Evolutionary conservation across 2,113 vertebrate genomes (phyloP).

Genomic region (Podarcis cretensis): DNA sequence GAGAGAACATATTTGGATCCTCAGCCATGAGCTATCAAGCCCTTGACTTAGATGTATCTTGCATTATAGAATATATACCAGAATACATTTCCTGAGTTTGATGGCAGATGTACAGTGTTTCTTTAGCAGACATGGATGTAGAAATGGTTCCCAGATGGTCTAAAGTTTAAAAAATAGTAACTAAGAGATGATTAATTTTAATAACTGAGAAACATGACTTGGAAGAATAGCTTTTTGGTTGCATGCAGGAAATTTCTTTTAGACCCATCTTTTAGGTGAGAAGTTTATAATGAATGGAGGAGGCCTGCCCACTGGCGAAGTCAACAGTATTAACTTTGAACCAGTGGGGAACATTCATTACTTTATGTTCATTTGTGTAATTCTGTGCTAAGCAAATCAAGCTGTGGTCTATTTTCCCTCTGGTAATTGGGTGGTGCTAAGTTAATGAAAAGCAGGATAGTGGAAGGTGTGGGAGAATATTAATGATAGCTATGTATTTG

Average conservation of each 20-base stretch:
- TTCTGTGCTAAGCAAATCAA: slow-evolving; percentile 49
- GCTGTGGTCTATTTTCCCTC: slow-evolving; percentile 40
- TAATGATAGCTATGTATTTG: slow-evolving; percentile 35
- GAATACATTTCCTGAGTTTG: background rate
- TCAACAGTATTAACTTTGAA: slow-evolving; percentile 38
- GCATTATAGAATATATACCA: no score
- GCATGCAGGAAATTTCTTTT: slow-evolving; percentile 22
- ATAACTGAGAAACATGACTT: background rate
- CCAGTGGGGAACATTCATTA: slow-evolving; percentile 14
- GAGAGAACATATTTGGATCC: no score
- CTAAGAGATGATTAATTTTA: background rate
- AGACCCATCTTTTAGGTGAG: slow-evolving; percentile 14
- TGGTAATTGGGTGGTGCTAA: slow-evolving; percentile 39
- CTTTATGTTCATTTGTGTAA: slow-evolving; percentile 37
- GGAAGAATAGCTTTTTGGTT: slow-evolving; percentile 15
- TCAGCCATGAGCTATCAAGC: background rate
- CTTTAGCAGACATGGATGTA: background rate
- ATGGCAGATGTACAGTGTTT: background rate
- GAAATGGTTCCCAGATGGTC: background rate
- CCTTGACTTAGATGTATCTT: background rate
- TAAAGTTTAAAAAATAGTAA: background rate
- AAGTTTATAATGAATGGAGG: slow-evolving; percentile 29
- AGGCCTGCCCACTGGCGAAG: slow-evolving; percentile 23
- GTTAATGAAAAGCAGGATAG: slow-evolving; percentile 47
- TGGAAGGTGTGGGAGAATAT: slow-evolving; percentile 29